Conservation (phyloP, 2,797 vertebrate genomes). For the Mormyrops boulengeri region DNA sequence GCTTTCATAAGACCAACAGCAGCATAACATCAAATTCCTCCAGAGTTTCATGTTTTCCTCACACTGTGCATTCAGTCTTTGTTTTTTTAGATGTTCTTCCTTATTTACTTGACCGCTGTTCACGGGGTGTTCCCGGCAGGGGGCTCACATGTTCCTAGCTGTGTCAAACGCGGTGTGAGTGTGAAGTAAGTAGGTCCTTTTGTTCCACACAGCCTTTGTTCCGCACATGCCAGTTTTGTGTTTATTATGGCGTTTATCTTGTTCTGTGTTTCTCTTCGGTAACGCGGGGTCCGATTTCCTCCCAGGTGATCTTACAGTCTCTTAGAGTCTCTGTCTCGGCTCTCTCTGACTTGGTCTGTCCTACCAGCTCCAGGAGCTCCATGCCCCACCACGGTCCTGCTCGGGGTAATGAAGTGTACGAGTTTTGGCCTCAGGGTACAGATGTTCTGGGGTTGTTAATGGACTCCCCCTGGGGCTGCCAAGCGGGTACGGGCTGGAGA, state of each 20-base stretch:
- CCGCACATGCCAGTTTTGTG: neutral
- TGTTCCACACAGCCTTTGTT: neutral
- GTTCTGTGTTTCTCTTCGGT: neutral
- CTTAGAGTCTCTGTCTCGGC: neutral
- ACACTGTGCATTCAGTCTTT: neutral
- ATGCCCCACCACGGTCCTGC: neutral
- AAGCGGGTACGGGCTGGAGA: neutral
- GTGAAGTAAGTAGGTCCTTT: neutral
- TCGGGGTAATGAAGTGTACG: slow-evolving; percentile 30
- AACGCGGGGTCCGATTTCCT: neutral
- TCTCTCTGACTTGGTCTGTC: neutral
- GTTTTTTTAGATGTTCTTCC: neutral
- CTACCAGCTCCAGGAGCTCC: neutral
- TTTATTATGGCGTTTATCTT: neutral
- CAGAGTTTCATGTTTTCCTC: neutral
- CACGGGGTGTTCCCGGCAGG: neutral
- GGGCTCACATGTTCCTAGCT: neutral
- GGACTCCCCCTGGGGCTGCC: neutral
- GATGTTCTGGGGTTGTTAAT: neutral
- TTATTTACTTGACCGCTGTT: neutral
- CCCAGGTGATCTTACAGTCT: neutral
- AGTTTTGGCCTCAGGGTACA: slow-evolving; percentile 16
- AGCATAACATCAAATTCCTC: neutral
- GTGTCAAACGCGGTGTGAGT: neutral
- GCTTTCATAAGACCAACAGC: neutral